phyloP scores from a whole-genome alignment of 2,888 invertebrate genomes.

The Aplocera efformata region DNA sequence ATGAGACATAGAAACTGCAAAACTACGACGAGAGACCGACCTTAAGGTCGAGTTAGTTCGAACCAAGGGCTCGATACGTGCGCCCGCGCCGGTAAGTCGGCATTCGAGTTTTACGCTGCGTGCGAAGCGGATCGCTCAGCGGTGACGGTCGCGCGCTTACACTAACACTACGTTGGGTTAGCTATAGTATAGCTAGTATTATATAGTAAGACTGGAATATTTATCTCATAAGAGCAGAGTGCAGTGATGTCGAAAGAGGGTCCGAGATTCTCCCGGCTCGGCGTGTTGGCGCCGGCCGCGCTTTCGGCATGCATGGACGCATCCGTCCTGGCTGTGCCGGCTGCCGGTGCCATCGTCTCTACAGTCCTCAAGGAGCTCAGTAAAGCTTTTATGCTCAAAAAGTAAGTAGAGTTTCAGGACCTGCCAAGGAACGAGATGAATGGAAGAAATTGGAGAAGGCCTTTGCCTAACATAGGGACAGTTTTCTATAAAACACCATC shows the following conservation, averaged over 20 bases:
- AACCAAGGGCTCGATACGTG: conserved; percentile 23
- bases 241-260: conserved; percentile 62
- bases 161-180: conserved; percentile 6
- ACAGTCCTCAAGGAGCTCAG: conserved; percentile 72
- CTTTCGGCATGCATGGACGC: conserved; percentile 72
- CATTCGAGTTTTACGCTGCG: conserved; percentile 58
- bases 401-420: too few relatives aligned
- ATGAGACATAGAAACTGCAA: too few relatives aligned
- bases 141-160: conserved; percentile 63
- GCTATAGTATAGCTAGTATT: background rate
- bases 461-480: too few relatives aligned
- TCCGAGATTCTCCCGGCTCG: conserved; percentile 58
- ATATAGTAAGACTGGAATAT: background rate
- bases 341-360: conserved; percentile 71
- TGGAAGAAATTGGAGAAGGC: background rate
- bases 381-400: conserved; percentile 75
- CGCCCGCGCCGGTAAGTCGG: conserved; percentile 19
- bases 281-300: conserved; percentile 71
- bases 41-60: background rate
- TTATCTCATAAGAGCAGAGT: conserved; percentile 20
- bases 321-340: conserved; percentile 70
- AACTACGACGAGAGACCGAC: too few relatives aligned
- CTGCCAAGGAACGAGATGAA: background rate
- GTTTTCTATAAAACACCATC: too few relatives aligned
- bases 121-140: conserved; percentile 73